These are phyloP conservation scores for Ooceraea biroi DNA, from an alignment of 1,140 invertebrate species.

Conservation along the genomic window DNA sequence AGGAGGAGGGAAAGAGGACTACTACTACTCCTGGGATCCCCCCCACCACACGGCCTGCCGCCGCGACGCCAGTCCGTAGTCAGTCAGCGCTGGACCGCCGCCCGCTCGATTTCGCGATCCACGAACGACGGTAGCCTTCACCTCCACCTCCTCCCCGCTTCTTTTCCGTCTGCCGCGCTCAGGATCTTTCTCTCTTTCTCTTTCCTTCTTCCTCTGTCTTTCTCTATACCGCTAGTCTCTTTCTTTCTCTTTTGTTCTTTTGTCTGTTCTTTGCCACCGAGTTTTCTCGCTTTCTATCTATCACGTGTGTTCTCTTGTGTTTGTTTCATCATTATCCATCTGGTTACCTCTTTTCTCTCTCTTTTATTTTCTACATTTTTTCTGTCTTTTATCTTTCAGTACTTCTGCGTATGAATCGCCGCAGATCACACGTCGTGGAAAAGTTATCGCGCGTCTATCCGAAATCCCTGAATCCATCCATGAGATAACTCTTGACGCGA, in stretches of 20 bases:
- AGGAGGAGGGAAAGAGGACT: slow-evolving; percentile 73
- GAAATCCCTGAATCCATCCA: not conserved
- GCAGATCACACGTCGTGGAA: slow-evolving; percentile 48
- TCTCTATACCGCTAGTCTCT: slow-evolving; percentile 31
- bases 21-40: slow-evolving; percentile 78
- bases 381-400: not conserved
- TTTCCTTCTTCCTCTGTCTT: slow-evolving; percentile 17
- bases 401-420: slow-evolving; percentile 64
- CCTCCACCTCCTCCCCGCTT: slow-evolving; percentile 72
- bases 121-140: slow-evolving; percentile 75
- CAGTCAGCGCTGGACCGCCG: slow-evolving; percentile 87
- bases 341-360: slow-evolving; percentile 4
- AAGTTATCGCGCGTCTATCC: slow-evolving; percentile 55
- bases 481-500: slow-evolving; percentile 13
- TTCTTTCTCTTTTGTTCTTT: not conserved
- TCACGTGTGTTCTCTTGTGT: slow-evolving; percentile 18
- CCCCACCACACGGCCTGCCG: slow-evolving; percentile 83
- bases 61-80: slow-evolving; percentile 85
- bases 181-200: slow-evolving; percentile 52
- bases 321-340: not conserved
- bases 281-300: not conserved
- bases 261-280: not conserved
- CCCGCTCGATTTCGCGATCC: slow-evolving; percentile 83
- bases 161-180: slow-evolving; percentile 64
- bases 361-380: not conserved